Conservation (phyloP, 2,888 invertebrate species). For the Cerastis rubricosa region DNA sequence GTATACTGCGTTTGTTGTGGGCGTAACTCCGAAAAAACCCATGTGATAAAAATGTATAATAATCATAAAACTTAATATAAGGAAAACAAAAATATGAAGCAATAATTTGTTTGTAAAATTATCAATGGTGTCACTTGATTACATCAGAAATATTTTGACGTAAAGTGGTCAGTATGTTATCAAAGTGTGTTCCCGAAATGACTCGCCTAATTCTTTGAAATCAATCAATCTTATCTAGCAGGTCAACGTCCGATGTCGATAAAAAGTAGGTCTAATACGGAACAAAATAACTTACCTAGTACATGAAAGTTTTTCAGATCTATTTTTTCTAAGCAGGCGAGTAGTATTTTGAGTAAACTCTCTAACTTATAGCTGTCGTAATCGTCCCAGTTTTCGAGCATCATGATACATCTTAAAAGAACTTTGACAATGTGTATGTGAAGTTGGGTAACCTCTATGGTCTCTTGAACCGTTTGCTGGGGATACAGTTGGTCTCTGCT, state of each 20-base stretch:
- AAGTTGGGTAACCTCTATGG: conserved; percentile 83
- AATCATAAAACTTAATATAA: neutral
- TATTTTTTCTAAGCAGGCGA: conserved; percentile 82
- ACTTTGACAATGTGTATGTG: conserved; percentile 85
- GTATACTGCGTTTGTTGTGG: neutral
- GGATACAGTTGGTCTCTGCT: conserved; percentile 82
- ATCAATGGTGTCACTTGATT: conserved; percentile 27
- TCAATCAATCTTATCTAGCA: conserved; percentile 41
- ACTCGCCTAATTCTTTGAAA: conserved; percentile 32
- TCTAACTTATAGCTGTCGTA: conserved; percentile 79
- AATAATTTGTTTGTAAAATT: conserved; percentile 9
- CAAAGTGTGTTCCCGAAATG: conserved; percentile 25
- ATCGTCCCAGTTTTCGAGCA: conserved; percentile 74
- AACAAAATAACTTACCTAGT: conserved; percentile 78
- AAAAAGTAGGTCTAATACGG: conserved; percentile 11
- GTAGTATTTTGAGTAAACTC: conserved; percentile 83
- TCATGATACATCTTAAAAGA: conserved; percentile 77
- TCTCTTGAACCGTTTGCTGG: conserved; percentile 82
- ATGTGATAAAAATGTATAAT: neutral
- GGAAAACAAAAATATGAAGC: neutral
- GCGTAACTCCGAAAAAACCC: conserved; percentile 5
- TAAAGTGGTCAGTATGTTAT: conserved; percentile 32
- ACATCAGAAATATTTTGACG: conserved; percentile 32
- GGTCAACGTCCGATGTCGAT: conserved; percentile 33
- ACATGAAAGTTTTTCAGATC: conserved; percentile 88